A percentile compares a stretch with the other conserved stretches of the same genome.
Conservation (phyloP, 2,113 vertebrate species). For the Toxotes jaculatrix region DNA sequence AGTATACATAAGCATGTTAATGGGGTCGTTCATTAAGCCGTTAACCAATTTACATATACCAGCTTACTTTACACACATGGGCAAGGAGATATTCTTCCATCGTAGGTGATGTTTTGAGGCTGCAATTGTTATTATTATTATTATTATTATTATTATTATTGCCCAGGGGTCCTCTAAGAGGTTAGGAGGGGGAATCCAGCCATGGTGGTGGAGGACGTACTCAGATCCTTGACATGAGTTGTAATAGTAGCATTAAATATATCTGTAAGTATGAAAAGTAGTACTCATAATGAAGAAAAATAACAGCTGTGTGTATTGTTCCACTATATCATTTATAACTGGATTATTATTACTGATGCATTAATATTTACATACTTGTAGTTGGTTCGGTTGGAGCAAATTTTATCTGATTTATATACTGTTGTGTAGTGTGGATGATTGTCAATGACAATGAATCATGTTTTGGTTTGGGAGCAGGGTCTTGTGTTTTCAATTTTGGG, state of each 20-base stretch:
- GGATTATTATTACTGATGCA: too few species aligned
- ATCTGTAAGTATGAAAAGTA: too few species aligned
- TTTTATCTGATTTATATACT: background rate
- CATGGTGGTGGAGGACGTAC: background rate
- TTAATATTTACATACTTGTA: background rate
- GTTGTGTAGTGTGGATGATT: background rate
- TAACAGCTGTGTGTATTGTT: background rate
- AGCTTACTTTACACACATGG: background rate
- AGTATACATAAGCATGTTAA: constrained; percentile 14
- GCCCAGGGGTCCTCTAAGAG: too few species aligned
- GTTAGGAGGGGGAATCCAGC: too few species aligned
- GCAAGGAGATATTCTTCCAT: background rate
- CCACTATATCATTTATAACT: too few species aligned
- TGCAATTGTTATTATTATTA: too few species aligned
- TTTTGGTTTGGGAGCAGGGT: background rate
- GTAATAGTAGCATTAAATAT: too few species aligned
- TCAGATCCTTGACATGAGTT: background rate
- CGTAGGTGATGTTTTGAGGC: too few species aligned
- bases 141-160: too few species aligned
- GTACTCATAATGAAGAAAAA: too few species aligned
- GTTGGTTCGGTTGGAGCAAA: background rate
- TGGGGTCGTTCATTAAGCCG: constrained; percentile 12
- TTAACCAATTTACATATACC: background rate
- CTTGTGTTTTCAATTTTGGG: background rate
- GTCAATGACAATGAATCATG: background rate